A percentile compares a stretch with the other conserved stretches of the same genome.
Conservation (phyloP, 2,113 vertebrate genomes). For the Onychorhynchus coronatus region DNA sequence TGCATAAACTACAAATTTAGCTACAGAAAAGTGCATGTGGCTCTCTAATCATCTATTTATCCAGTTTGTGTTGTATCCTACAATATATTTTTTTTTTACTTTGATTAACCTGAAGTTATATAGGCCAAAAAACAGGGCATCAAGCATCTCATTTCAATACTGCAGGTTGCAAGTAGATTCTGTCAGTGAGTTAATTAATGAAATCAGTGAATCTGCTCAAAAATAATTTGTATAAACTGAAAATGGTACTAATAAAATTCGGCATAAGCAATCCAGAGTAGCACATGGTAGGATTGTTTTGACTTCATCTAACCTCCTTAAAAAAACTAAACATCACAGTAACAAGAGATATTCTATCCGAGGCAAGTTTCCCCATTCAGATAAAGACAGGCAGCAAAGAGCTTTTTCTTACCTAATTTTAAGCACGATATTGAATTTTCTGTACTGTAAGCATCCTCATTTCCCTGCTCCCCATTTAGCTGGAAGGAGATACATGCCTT, state of each 20-base stretch:
- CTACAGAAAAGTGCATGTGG: background rate
- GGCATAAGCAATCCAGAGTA: background rate
- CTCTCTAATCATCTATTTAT: background rate
- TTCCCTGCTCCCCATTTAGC: background rate
- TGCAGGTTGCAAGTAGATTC: background rate
- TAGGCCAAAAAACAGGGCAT: background rate
- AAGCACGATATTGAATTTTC: background rate
- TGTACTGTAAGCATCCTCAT: background rate
- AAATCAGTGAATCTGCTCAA: background rate
- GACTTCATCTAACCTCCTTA: background rate
- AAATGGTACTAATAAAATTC: background rate
- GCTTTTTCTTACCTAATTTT: background rate
- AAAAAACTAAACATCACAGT: fast-evolving
- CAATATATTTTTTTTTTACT: background rate
- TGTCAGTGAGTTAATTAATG: background rate
- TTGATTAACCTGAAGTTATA: background rate
- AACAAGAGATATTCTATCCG: background rate
- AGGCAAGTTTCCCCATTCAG: background rate
- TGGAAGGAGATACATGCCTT: background rate
- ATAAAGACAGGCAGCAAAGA: background rate
- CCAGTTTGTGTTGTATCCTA: background rate
- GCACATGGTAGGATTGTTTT: background rate
- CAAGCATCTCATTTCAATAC: background rate
- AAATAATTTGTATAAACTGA: background rate
- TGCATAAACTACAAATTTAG: background rate